A percentile compares a stretch with the other conserved stretches of the same genome.
These are phyloP conservation scores for Drosophila percnosoma DNA, from an alignment of 2,888 invertebrate genomes.

Conservation along the genomic window DNA sequence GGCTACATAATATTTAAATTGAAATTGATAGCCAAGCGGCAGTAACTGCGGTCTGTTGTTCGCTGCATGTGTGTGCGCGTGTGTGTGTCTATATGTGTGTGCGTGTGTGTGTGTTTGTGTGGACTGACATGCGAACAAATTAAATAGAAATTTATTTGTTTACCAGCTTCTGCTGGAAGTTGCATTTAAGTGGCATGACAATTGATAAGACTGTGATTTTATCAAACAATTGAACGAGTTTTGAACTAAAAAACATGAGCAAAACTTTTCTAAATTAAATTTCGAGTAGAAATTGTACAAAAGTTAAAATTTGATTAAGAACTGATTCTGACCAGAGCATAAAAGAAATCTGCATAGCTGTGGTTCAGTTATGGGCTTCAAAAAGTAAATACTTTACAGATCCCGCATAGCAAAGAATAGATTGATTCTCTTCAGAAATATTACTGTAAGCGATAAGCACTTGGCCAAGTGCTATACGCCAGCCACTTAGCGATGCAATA, in stretches of 20 bases:
- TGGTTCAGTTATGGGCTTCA: neutral
- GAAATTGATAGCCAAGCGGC: constrained; percentile 70
- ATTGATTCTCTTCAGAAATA: neutral
- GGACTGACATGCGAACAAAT: constrained; percentile 42
- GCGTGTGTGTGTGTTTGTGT: constrained; percentile 33
- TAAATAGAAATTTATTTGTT: constrained; percentile 66
- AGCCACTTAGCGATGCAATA: neutral
- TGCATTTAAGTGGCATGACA: constrained; percentile 35
- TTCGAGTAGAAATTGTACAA: neutral
- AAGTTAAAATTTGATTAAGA: neutral
- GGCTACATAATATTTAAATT: constrained; percentile 72
- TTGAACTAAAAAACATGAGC: neutral
- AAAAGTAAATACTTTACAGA: neutral
- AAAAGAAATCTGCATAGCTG: neutral
- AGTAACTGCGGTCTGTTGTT: constrained; percentile 51
- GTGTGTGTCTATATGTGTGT: constrained; percentile 8
- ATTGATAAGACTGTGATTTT: constrained; percentile 24
- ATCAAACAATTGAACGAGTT: constrained; percentile 1
- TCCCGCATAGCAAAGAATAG: accelerated
- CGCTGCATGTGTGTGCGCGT: constrained; percentile 24
- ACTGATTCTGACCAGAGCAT: neutral
- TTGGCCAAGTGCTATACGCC: neutral
- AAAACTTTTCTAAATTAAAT: neutral
- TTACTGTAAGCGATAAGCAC: neutral
- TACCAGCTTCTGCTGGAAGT: constrained; percentile 12